Evolutionary conservation across 2,113 vertebrate genomes (phyloP), one percentile per base, ranked within the genome.

Genomic region (Platichthys stellatus): DNA sequence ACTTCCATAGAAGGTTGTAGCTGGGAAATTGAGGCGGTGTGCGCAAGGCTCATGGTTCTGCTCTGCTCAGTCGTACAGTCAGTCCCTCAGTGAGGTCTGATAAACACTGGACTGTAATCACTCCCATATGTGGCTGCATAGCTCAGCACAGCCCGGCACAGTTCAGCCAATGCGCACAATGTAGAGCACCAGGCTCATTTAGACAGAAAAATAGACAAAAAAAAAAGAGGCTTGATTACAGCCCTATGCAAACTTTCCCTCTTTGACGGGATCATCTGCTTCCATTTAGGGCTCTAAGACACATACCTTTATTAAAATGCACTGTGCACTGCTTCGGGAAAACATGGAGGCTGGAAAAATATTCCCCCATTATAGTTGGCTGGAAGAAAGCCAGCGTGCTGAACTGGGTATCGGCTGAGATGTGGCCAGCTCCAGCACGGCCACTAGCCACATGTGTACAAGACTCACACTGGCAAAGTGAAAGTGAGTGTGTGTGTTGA

Each of bases 211-310:
- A 92, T 78, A 85, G 83, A 86, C 69, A 87, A 90, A 88, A 56
- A 89, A 79, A 88, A 80, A 35, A 20, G 10, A 17, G 4, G 2
- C 84, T 90, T 94, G 91, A 94, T 94, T 93, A 92, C 90, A 92
- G 89, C 90, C 83, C 90, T 89, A 67, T 91, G 88, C 92, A 93
- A 93, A 92, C 89, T 90, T 87, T 89, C 72, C 65, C 81, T 91
- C 80, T 71, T 56, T 45, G 43, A 63, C 82, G 75, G 49, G 51
- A 72, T 92, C 94, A 94, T 94, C 92, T 95, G 94, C 89, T 95
- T 94, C 93, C 92, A 94, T 95, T 95, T 94, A 95, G 80, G 89
- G 74, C 82, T 91, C 86, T 92, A 90, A 90, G 80, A 89, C 75
- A 71, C 92, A 93, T 92, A 86, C 90, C 87, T 94, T 92, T 89